These are phyloP conservation scores for Campoletis raptor DNA, from an alignment of 2,888 invertebrate species.

Conservation along the genomic window DNA sequence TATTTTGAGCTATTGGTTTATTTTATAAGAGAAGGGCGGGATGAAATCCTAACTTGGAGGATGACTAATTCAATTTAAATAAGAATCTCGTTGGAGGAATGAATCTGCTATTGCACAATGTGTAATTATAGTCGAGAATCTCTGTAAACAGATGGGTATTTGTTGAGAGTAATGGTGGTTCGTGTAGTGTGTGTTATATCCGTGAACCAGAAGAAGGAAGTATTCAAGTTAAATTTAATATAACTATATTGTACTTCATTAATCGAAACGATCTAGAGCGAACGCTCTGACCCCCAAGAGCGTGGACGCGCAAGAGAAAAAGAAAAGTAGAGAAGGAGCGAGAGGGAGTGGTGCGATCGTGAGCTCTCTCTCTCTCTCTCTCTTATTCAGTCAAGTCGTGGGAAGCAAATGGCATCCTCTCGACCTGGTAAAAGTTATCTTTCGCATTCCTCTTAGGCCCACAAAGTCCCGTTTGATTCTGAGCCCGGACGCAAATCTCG, in stretches of 20 bases:
- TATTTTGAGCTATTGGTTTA: neutral
- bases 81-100: conserved; percentile 10
- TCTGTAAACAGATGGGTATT: conserved; percentile 40
- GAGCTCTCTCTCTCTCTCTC: conserved; percentile 41
- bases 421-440: conserved; percentile 61
- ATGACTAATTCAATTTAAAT: conserved; percentile 18
- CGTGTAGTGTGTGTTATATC: conserved; percentile 8
- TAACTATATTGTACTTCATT: conserved; percentile 32
- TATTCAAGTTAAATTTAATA: neutral
- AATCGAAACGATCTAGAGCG: conserved; percentile 60
- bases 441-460: conserved; percentile 53
- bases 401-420: conserved; percentile 62
- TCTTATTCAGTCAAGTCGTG: conserved; percentile 62
- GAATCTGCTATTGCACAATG: neutral
- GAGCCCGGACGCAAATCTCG: conserved; percentile 57
- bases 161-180: conserved; percentile 25
- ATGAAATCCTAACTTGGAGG: neutral
- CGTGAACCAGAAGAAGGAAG: conserved; percentile 25
- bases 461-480: conserved; percentile 62
- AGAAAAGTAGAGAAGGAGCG: conserved; percentile 4
- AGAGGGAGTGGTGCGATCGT: conserved; percentile 4
- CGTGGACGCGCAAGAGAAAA: conserved; percentile 1
- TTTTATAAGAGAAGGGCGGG: neutral
- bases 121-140: conserved; percentile 44
- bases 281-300: conserved; percentile 7